Base-by-base conservation (phyloP, 2,888 invertebrate species). In the Timema cristinae region DNA sequence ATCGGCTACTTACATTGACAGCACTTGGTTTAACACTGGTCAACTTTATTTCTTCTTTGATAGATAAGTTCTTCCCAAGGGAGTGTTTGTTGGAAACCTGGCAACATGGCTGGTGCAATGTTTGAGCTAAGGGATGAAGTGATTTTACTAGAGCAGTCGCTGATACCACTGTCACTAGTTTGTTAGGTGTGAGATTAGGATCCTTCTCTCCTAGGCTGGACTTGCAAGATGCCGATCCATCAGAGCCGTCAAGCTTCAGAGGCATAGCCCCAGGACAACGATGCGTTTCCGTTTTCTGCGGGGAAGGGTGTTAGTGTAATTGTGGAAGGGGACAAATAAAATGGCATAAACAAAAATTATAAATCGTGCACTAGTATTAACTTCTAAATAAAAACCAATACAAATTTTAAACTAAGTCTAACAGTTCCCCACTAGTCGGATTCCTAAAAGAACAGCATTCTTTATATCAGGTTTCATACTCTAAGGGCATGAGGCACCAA, bases 221-320 rank as follows among this genome's bases (percentile, higher is more conserved):
- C 76, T 78, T 76, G 66, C 76, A 74, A 7, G 76, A 72, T 56
- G 73, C 59, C 63, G 68, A 47, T 49, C 66, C 75, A 59, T 54
- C 68, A 52, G 75, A 59, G 84, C 72, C 89, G 84, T 73, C 86
- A 89, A 71, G 83, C 82, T 16, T 90, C 89, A 50, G 90, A 90
- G 69, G 81, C 13, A 85, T 90, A 48, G 89, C 89, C 92, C 91
- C 75, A 93, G 84, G 47, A 92, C 92, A 75, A 91, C 86, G 75
- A 93, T 90, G 71, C 92, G 81, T 91, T 92, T 77, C 92, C 92
- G 92, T 92, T 90, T 92, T 92, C 92, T 92, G 78, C 71, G 68
- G 69, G 32, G 61, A 49, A 11, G 9, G 56, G n/a, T 11, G 69
- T 63, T 63, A 63, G 63, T 48, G 9, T 10, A 52, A 63, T n/a